Evolutionary conservation across 2,888 invertebrate genomes (phyloP).

Genomic region (Tridacna gigas): DNA sequence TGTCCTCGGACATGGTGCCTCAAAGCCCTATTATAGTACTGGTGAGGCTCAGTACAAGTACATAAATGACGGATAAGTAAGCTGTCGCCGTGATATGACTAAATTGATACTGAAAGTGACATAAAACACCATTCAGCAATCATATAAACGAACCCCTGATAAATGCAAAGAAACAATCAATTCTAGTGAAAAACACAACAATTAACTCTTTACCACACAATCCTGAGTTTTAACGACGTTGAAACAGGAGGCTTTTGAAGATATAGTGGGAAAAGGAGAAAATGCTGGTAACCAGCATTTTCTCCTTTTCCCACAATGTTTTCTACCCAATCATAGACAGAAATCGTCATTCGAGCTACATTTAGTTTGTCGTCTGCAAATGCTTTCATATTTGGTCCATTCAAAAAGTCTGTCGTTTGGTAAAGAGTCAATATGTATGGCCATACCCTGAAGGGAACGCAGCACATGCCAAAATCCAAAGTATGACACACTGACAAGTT

Average conservation of each 20-base stretch:
- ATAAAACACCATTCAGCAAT: too few species aligned
- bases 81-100: too few species aligned
- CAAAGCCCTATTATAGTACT: too few species aligned
- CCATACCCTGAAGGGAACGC: neutral
- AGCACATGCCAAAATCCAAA: too few species aligned
- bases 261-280: neutral
- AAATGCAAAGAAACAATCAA: neutral
- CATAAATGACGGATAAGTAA: too few species aligned
- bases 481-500: too few species aligned
- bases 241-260: neutral
- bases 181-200: neutral
- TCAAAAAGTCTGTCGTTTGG: neutral
- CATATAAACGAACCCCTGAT: neutral
- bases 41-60: too few species aligned
- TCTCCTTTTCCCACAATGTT: neutral
- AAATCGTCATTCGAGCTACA: neutral
- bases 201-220: neutral
- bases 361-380: neutral
- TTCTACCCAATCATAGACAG: neutral
- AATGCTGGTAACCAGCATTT: conserved; percentile 1
- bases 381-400: neutral
- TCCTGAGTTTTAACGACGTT: neutral
- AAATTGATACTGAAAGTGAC: too few species aligned
- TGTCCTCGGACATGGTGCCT: too few species aligned
- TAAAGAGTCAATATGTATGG: neutral